Evolutionary conservation across 2,888 invertebrate genomes (phyloP).

Genomic region (Eudasyphora cyanicolor): DNA sequence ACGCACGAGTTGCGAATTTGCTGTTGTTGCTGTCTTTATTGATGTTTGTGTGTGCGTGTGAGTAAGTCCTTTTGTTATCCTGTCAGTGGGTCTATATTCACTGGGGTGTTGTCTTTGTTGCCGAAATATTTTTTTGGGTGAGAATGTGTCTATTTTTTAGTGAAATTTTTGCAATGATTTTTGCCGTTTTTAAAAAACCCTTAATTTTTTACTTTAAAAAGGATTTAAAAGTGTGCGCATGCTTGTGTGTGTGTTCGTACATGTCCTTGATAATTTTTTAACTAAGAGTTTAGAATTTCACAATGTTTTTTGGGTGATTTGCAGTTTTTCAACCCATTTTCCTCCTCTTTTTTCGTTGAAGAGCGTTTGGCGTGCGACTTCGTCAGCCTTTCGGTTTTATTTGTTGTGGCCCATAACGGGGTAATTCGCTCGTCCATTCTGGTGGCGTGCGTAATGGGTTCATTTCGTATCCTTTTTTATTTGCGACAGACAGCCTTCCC

Average conservation of each 20-base stretch:
- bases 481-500: conserved; percentile 34
- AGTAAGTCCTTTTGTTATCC: conserved; percentile 64
- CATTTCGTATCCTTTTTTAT: conserved; percentile 26
- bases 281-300: conserved; percentile 47
- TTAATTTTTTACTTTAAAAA: conserved; percentile 30
- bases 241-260: conserved; percentile 5
- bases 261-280: conserved; percentile 8
- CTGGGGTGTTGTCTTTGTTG: not conserved
- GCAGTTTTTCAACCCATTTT: conserved; percentile 72
- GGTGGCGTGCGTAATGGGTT: conserved; percentile 55
- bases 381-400: conserved; percentile 45
- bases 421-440: conserved; percentile 47
- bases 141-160: conserved; percentile 50
- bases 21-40: not conserved
- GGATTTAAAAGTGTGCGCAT: not conserved
- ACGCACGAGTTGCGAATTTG: conserved; percentile 73
- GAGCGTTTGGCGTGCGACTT: not conserved
- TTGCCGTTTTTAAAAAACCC: conserved; percentile 56
- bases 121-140: conserved; percentile 25
- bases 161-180: conserved; percentile 45
- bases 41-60: conserved; percentile 62
- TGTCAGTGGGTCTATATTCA: conserved; percentile 64
- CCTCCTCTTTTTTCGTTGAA: conserved; percentile 7
- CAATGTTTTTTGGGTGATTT: conserved; percentile 71
- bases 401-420: conserved; percentile 57